Percentiles rank a stretch among this genome's conserved stretches.
These are phyloP conservation scores for Amorpha juglandis DNA, from an alignment of 2,888 invertebrate genomes.

Conservation along the genomic window DNA sequence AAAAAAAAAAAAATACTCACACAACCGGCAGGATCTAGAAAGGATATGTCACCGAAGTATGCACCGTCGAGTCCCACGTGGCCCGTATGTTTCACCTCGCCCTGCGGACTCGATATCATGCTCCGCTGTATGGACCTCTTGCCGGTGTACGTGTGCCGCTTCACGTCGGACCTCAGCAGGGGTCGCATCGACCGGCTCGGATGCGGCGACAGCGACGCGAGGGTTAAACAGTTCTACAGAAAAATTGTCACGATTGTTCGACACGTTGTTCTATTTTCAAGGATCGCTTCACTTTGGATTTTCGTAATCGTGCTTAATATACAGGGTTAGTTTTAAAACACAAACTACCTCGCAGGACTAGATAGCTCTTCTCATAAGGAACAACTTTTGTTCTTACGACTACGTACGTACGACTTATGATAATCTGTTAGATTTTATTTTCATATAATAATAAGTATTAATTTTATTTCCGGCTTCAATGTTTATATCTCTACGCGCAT, in stretches of 20 bases:
- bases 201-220: slow-evolving; percentile 63
- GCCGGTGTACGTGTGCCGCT: slow-evolving; percentile 77
- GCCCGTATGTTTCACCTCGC: slow-evolving; percentile 97
- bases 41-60: slow-evolving; percentile 96
- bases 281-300: not conserved
- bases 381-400: no score
- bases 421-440: no score
- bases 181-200: slow-evolving; percentile 67
- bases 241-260: slow-evolving; percentile 28
- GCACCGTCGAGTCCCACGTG: slow-evolving; percentile 99
- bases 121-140: slow-evolving; percentile 91
- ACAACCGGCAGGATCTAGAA: slow-evolving; percentile 75
- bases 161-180: slow-evolving; percentile 79
- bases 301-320: not conserved
- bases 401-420: no score
- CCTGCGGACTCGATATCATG: slow-evolving; percentile 98
- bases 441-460: no score
- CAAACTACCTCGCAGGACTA: no score
- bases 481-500: no score
- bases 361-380: no score
- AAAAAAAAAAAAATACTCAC: no score
- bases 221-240: slow-evolving; percentile 46
- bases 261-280: not conserved
- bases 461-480: no score
- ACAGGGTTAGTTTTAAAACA: no score